phyloP scores from a whole-genome alignment of 2,113 vertebrate genomes.

The Piliocolobus tephrosceles region DNA sequence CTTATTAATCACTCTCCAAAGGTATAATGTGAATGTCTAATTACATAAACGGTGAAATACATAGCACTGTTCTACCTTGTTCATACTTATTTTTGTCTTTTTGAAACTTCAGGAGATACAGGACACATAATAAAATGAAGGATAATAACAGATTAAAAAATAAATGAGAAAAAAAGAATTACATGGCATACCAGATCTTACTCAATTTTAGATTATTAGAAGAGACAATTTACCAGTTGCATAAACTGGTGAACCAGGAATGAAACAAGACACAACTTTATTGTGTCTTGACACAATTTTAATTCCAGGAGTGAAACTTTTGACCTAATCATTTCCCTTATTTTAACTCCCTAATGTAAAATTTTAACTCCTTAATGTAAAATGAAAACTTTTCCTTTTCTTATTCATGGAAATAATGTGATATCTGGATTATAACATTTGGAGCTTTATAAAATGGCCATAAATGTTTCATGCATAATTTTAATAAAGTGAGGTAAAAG shows the following conservation, averaged over 20 bases:
- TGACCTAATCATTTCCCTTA: background rate
- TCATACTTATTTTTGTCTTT: background rate
- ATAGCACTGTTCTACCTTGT: background rate
- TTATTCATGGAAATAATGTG: background rate
- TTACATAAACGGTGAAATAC: background rate
- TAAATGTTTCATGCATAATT: background rate
- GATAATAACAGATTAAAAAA: background rate
- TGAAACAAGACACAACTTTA: background rate
- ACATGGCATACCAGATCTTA: background rate
- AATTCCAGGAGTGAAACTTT: background rate
- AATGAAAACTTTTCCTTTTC: background rate
- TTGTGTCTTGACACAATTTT: background rate
- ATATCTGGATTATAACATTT: background rate
- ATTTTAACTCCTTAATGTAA: background rate
- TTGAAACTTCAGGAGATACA: conserved; percentile 8
- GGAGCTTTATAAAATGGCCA: background rate
- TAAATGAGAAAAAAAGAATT: background rate
- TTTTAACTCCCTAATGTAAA: background rate
- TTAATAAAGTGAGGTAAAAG: background rate
- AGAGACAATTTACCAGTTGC: background rate
- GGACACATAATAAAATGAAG: background rate
- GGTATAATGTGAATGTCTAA: background rate
- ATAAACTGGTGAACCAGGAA: background rate
- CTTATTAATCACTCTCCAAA: background rate
- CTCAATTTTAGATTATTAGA: background rate